A percentile compares a stretch with the other conserved stretches of the same genome.
Conservation (phyloP, 2,888 invertebrate genomes). For the Leptopilina myrica region DNA sequence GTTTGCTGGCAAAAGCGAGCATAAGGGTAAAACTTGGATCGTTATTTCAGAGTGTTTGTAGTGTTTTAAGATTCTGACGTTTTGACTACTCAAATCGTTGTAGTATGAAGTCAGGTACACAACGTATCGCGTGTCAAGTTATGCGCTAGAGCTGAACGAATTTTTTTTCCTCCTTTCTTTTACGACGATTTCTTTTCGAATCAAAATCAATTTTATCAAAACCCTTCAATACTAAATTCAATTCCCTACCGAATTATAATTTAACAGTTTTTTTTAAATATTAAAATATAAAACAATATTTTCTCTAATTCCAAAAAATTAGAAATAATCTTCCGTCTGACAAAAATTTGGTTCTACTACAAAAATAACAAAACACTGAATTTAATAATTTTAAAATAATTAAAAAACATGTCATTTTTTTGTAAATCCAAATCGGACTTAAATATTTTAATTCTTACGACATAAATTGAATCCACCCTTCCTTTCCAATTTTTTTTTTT, state of each 20-base stretch:
- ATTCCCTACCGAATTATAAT: too few relatives aligned
- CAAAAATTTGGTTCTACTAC: too few relatives aligned
- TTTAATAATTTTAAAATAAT: too few relatives aligned
- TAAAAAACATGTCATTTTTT: too few relatives aligned
- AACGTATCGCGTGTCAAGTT: constrained; percentile 50
- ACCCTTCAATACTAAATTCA: too few relatives aligned
- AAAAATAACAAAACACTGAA: too few relatives aligned
- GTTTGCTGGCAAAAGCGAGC: constrained; percentile 71
- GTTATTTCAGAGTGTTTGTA: constrained; percentile 76
- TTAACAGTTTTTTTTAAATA: too few relatives aligned
- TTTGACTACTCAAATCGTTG: constrained; percentile 71
- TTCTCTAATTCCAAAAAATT: too few relatives aligned
- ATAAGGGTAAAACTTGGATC: constrained; percentile 70
- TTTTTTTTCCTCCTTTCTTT: neutral
- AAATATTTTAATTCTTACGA: neutral
- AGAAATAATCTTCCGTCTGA: too few relatives aligned
- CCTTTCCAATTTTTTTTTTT: too few relatives aligned
- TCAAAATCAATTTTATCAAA: neutral
- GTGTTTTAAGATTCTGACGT: constrained; percentile 76
- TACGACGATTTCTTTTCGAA: too few relatives aligned
- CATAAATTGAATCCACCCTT: neutral
- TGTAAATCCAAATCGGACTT: neutral
- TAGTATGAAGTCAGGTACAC: constrained; percentile 55
- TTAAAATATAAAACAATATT: too few relatives aligned
- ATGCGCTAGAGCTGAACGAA: neutral